phyloP scores from a whole-genome alignment of 2,888 invertebrate species.

The Orgyia antiqua region DNA sequence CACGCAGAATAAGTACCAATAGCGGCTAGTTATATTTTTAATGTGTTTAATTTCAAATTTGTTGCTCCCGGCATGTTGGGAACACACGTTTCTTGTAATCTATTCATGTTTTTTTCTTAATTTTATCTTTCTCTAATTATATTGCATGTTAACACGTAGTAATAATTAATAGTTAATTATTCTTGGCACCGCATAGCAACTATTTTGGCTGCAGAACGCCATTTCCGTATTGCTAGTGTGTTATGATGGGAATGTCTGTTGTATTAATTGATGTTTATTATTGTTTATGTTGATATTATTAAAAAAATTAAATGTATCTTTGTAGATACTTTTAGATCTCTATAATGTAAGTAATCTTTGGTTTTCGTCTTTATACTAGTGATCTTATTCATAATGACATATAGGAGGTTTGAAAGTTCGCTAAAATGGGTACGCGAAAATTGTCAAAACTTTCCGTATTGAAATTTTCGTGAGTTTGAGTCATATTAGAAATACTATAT shows the following conservation, averaged over 20 bases:
- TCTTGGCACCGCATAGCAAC: conserved; percentile 1
- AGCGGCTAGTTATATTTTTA: conserved; percentile 26
- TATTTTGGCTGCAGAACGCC: neutral
- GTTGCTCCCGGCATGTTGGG: conserved; percentile 12
- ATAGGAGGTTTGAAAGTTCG: no score
- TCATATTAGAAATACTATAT: no score
- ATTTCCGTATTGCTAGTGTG: neutral
- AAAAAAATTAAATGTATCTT: no score
- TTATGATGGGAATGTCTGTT: neutral
- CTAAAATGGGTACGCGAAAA: no score
- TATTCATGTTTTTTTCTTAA: conserved; percentile 1
- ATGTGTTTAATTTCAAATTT: conserved; percentile 25
- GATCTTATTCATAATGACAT: no score
- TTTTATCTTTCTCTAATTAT: conserved; percentile 10
- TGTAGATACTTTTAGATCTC: no score
- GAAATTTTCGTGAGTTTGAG: no score
- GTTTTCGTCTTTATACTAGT: no score
- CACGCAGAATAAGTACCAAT: conserved; percentile 9
- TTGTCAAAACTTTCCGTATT: no score
- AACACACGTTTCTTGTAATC: conserved; percentile 11
- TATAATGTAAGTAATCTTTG: no score
- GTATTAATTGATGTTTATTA: no score
- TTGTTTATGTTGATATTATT: no score
- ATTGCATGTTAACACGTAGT: conserved; percentile 6
- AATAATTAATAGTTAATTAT: conserved; percentile 7